Base-by-base conservation (phyloP, 2,888 invertebrate genomes). In the Aplocera efformata region DNA sequence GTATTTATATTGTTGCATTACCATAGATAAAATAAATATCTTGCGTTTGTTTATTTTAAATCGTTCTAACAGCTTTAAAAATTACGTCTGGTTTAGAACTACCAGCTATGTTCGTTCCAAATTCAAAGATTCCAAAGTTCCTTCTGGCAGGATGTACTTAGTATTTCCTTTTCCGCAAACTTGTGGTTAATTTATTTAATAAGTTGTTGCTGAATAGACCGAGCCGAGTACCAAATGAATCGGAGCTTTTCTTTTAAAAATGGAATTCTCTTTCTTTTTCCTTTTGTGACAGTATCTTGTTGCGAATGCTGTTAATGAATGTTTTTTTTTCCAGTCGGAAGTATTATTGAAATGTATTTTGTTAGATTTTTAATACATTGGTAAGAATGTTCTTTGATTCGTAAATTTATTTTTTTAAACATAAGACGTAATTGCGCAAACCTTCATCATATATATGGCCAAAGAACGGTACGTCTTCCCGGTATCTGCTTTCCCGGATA, bases 131-230 rank as follows among this genome's bases (percentile, higher is more conserved):
- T 69, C 21, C 29, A 10, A 10, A 13, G 7, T 13, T 9, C 28
- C 7, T 17, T 4, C 33, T 38, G 3, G 32, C 33, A 17, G 26
- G 30, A 25, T 13, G 7, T 10, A 22, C 77, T 82, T 79, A 82
- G 81, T 79, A 82, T 75, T 81, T 82, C 81, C 73, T 80, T 79
- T 78, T 72, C 77, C 72, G 65, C 62, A 63, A 75, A 80, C 77
- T 81, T 82, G 81, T 70, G 81, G 83, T 84, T 83, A 84, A 84
- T 85, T 84, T 84, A 84, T 84, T 84, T 81, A 84, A 84, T 84
- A 85, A 85, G 83, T 81, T 81, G 72, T 75, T 78, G 70, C 72
- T 85, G 85, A 85, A 85, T 82, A 78, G 80, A 73, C 65, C 61
- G 60, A 64, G 63, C 61, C 63, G 72, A 70, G 72, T 61, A 63